These are phyloP conservation scores for Synergus umbraculus DNA, from an alignment of 2,888 invertebrate genomes.

Conservation along the genomic window DNA sequence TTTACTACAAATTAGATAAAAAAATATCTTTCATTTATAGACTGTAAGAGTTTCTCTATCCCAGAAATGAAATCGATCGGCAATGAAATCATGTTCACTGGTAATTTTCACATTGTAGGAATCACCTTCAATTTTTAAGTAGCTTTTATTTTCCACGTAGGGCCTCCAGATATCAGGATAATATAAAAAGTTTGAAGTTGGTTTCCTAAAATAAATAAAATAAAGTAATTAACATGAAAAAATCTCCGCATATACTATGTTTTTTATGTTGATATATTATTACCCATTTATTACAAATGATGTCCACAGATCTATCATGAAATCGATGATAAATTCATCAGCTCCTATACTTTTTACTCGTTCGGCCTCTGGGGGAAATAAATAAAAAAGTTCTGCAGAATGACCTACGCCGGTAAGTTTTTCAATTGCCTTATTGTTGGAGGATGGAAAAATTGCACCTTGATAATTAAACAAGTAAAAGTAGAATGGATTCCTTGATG, in stretches of 20 bases:
- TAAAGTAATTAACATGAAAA: background rate
- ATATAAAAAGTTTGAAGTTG: slow-evolving; percentile 39
- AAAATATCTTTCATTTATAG: background rate
- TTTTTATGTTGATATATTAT: too few species aligned
- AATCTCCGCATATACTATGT: background rate
- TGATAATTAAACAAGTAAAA: background rate
- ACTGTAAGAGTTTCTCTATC: background rate
- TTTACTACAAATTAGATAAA: too few species aligned
- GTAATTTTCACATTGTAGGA: slow-evolving; percentile 39
- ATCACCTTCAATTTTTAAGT: slow-evolving; percentile 55
- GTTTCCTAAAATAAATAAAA: background rate
- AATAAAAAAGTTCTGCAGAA: background rate
- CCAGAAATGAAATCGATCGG: slow-evolving; percentile 58
- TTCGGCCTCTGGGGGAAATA: background rate
- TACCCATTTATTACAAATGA: slow-evolving; percentile 41
- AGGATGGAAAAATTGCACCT: background rate
- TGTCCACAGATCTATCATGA: slow-evolving; percentile 40
- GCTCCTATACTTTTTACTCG: background rate
- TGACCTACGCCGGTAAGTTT: background rate
- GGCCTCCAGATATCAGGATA: slow-evolving; percentile 53
- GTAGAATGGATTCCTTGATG: background rate
- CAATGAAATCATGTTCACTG: slow-evolving; percentile 37
- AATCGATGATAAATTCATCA: slow-evolving; percentile 30
- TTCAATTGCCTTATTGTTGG: background rate
- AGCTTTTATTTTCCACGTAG: slow-evolving; percentile 46